Evolutionary conservation across 2,888 invertebrate species (phyloP), one percentile per base, ranked within the genome.

Genomic region (Eupithecia subumbrata): DNA sequence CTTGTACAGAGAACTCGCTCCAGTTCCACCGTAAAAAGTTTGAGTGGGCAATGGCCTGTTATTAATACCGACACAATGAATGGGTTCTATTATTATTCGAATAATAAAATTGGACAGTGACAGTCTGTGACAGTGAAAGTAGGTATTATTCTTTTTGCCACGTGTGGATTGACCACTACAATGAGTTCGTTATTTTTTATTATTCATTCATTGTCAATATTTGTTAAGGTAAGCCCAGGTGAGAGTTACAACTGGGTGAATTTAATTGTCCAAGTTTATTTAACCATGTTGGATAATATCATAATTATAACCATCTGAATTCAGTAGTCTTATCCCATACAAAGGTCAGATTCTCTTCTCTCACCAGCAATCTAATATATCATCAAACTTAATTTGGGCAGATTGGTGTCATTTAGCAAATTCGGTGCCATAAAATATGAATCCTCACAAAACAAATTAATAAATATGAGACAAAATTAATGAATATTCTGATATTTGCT

Each of bases 81-180:
- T 71, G 74, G 8, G 63, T 73, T 12, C 12, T 14, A 72, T 74
- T 71, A 63, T 74, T 45, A 67, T 40, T 14, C 56, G 60, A 69
- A 71, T 70, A 69, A 72, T 60, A 71, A n/a, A n/a, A 70, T 73
- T 30, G 30, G 45, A 56, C 72, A 45, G 25, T 34, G 14, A 43
- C 40, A 14, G n/a, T n/a, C n/a, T n/a, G n/a, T n/a, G 45, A 56
- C 72, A 45, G 25, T 34, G 14, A 43, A 30, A 14, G 34, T 76
- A 78, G n/a, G 30, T 71, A 78, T 82, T 81, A 78, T 82, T 81
- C 84, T 82, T 83, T 82, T 82, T 80, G 77, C 80, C 78, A 78
- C 82, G 82, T 79, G 81, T 79, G 78, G 67, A 71, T 22, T 80
- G 81, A 80, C 81, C 80, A 75, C 77, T 25, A 80, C 78, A 79